Base-by-base conservation (phyloP, 2,113 vertebrate species). In the Cynoglossus semilaevis region DNA sequence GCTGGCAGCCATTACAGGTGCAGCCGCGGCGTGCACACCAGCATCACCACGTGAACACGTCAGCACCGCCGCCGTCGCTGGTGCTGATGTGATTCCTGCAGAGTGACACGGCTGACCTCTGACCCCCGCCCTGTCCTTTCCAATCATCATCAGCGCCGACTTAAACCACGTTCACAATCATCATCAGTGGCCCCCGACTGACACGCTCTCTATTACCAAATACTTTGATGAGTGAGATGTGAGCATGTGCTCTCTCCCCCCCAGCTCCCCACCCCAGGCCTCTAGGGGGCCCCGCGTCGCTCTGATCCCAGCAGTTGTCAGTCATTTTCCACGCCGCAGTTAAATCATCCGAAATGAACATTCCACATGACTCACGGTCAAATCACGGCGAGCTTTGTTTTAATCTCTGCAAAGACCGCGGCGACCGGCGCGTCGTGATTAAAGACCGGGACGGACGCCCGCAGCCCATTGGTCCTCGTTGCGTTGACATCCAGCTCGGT, bases 1-100 rank as follows among this genome's bases (percentile, higher is more conserved):
- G 87, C 91, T 92, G 91, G 81, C 83, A 92, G 87, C 88, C 86
- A 92, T 92, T 92, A 91, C 83, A 89, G 87, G 87, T 87, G 88
- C 75, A 48, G 78, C 79, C 80, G 50, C 54, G 56, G 59, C 71
- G 44, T 63, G 40, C 66, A 55, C 64, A 67, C 54, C 74, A 1
- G 69, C 50, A 68, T 60, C 64, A 67, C 15, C 38, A 50, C 69
- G 63, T 65, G 59, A 67, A 53, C 70, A 67, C 15, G 43, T 36
- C n/a, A 3, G 16, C 73, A 58, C 29, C 47, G n/a, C n/a, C n/a
- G n/a, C n/a, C n/a, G n/a, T n/a, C 46, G 42, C 38, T 7, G 35
- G 48, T 41, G 76, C 58, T 70, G 73, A 72, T 62, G 76, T 58
- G 47, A 66, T 56, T 58, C 64, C 29, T 70, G 50, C 49, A 9